These are phyloP conservation scores for Semotilus atromaculatus DNA, from an alignment of 2,797 vertebrate genomes.

Conservation along the genomic window DNA sequence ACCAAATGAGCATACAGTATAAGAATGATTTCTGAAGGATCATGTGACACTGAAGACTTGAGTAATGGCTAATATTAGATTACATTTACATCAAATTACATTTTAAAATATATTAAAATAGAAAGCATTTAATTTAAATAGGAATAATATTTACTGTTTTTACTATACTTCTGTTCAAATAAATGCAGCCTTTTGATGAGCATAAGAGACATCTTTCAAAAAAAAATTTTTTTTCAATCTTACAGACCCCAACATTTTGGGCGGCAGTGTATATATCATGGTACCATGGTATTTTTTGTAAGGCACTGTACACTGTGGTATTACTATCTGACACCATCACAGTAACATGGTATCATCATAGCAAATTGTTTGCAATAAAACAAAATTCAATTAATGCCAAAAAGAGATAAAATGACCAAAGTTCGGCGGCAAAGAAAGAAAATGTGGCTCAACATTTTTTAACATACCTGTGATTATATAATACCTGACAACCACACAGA, in stretches of 20 bases:
- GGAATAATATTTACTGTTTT: background rate
- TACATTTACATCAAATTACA: too few species aligned
- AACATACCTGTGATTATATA: constrained; percentile 10
- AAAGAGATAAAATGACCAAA: background rate
- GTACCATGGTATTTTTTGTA: background rate
- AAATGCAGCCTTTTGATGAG: background rate
- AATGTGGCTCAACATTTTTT: background rate
- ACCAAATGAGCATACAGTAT: background rate
- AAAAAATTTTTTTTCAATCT: background rate
- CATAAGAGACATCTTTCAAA: background rate
- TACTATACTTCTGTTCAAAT: background rate
- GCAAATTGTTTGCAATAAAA: background rate
- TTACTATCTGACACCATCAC: background rate
- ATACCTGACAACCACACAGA: background rate
- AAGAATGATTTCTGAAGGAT: background rate
- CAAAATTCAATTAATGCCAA: background rate
- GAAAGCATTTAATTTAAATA: background rate
- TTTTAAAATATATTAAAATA: background rate
- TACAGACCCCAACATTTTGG: background rate
- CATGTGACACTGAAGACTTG: background rate
- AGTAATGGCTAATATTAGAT: background rate
- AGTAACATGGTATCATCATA: background rate
- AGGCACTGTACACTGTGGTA: background rate
- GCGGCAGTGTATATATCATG: background rate
- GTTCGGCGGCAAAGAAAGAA: background rate